Evolutionary conservation across 2,113 vertebrate genomes (phyloP), one percentile per base, ranked within the genome.

Genomic region (Engraulis encrasicolus): DNA sequence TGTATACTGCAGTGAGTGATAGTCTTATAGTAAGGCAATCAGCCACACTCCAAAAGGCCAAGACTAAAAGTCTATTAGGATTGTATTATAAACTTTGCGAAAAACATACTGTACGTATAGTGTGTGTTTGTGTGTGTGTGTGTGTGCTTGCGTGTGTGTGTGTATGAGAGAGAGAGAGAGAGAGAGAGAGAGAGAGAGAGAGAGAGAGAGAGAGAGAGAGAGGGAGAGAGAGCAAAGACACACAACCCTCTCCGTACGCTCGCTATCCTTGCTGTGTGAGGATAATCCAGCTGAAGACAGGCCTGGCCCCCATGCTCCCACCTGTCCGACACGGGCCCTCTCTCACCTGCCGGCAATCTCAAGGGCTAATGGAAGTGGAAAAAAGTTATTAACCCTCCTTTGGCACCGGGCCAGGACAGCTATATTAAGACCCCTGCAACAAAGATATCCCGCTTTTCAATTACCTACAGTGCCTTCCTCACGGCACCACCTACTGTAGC

Each of bases 341-440:
- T 91, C 91, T 91, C 92, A 91, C 90, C 92, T 93, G 89, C 80
- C 93, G 92, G 89, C 93, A 94, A 95, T 94, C 93, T 94, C 90
- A 82, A 79, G 87, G 88, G 91, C 92, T 93, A 93, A 94, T 92
- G 90, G 91, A 91, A 94, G 85, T 92, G 93, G 91, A 27, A 88
- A 91, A 93, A 94, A 94, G 91, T 93, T 93, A 95, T 95, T 95
- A 95, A 94, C 90, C 92, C 90, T 50, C 89, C 92, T 94, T 93
- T 93, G 86, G 90, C 83, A 90, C 74, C 19, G 86, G 92, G 91
- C 89, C 91, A 91, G 82, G 91, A 92, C 91, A 89, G 92, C 91
- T 94, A 92, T 90, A 93, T 94, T 95, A 93, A 95, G 89, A n/a
- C n/a, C 81, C 83, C 80, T 86, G 36, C 87, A 91, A 92, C 90